Conservation (phyloP, 2,797 vertebrate genomes). For the Etheostoma nigrum region DNA sequence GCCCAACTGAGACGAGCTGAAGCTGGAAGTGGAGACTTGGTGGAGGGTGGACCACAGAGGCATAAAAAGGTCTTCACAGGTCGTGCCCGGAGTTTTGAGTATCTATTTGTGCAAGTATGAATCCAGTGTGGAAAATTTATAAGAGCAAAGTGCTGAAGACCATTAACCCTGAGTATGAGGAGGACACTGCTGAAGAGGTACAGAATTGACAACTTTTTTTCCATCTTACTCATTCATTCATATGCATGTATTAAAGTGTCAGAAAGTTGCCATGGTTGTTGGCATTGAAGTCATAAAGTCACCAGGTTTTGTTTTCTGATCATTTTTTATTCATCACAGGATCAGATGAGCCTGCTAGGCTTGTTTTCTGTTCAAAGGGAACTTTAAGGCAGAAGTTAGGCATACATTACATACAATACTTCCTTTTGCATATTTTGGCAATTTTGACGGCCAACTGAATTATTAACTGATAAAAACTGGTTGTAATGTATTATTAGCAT, state of each 20-base stretch:
- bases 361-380: constrained; percentile 21
- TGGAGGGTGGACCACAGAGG: constrained; percentile 57
- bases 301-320: constrained; percentile 43
- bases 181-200: constrained; percentile 91
- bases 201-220: not conserved
- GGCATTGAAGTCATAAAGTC: constrained; percentile 29
- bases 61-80: constrained; percentile 52
- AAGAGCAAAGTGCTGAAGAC: constrained; percentile 96
- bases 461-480: not conserved
- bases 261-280: not conserved
- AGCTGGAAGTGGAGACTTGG: constrained; percentile 48
- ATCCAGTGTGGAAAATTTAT: constrained; percentile 93
- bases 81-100: constrained; percentile 33
- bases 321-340: constrained; percentile 62
- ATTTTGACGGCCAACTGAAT: not conserved
- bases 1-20: constrained; percentile 56
- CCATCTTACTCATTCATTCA: not conserved
- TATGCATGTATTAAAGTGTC: not conserved
- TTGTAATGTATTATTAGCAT: not conserved
- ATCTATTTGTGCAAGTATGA: constrained; percentile 83
- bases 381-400: constrained; percentile 41
- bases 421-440: constrained; percentile 9
- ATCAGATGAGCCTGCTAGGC: constrained; percentile 29
- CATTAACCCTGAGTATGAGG: constrained; percentile 88
- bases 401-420: not conserved